Evolutionary conservation across 2,888 invertebrate species (phyloP).

Genomic region (Operophtera brumata): DNA sequence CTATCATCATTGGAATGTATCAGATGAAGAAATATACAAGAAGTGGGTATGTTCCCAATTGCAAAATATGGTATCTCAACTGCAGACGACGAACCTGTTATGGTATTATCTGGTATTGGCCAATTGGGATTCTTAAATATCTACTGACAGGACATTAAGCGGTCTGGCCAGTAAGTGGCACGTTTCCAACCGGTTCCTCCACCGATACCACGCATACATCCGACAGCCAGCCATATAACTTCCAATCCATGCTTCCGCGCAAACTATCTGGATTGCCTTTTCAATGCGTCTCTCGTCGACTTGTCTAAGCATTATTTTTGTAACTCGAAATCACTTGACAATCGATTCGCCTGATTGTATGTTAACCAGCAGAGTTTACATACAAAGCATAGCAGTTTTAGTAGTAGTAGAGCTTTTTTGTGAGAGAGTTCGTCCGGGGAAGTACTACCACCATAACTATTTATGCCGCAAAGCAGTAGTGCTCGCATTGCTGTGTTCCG

Average conservation of each 20-base stretch:
- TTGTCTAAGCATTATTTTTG: neutral
- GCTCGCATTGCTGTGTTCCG: no score
- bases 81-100: constrained; percentile 17
- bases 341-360: constrained; percentile 27
- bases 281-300: constrained; percentile 11
- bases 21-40: neutral
- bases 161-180: constrained; percentile 31
- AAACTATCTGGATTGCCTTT: constrained; percentile 8
- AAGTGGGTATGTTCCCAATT: neutral
- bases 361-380: no score
- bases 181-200: constrained; percentile 34
- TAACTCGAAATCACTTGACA: constrained; percentile 10
- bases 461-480: no score
- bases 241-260: constrained; percentile 26
- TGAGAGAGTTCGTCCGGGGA: no score
- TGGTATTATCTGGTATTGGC: constrained; percentile 20
- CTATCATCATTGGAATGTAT: neutral
- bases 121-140: constrained; percentile 22
- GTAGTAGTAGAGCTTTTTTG: no score
- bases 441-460: no score
- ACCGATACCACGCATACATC: constrained; percentile 27
- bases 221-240: constrained; percentile 31
- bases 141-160: constrained; percentile 27
- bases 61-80: neutral
- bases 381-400: no score